Percentiles rank a stretch among this genome's conserved stretches.
Conservation (phyloP, 1,140 invertebrate genomes). For the Diorhabda carinulata region DNA sequence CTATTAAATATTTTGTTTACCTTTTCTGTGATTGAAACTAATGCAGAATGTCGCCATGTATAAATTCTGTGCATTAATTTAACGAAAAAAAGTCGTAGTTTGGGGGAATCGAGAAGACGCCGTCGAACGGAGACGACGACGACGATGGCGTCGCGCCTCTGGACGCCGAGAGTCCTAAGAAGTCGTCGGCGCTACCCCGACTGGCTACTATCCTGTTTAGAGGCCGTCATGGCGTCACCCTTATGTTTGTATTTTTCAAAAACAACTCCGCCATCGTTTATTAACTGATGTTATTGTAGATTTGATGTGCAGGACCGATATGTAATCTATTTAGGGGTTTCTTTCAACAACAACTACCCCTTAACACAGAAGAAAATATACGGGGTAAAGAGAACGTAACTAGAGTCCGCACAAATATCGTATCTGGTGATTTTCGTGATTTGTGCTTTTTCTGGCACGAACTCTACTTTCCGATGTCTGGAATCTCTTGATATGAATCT, state of each 20-base stretch:
- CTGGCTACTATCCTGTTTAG: not conserved
- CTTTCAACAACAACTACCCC: not conserved
- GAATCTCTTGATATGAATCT: too few species aligned
- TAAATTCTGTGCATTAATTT: conserved; percentile 35
- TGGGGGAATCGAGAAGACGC: conserved; percentile 23
- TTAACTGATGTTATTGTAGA: conserved; percentile 29
- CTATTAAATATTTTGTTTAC: not conserved
- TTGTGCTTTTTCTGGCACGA: too few species aligned
- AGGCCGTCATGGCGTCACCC: conserved; percentile 26
- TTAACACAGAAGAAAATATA: not conserved
- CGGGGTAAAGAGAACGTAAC: not conserved
- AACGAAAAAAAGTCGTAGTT: conserved; percentile 31
- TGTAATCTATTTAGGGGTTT: not conserved
- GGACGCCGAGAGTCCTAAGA: conserved; percentile 36
- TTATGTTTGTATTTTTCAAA: conserved; percentile 33
- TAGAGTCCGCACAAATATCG: not conserved
- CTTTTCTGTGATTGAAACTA: conserved; percentile 1
- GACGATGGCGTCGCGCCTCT: conserved; percentile 29
- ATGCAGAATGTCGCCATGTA: not conserved
- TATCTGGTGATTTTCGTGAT: too few species aligned
- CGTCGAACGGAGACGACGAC: conserved; percentile 7
- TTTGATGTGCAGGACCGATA: conserved; percentile 5
- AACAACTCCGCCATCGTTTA: conserved; percentile 29
- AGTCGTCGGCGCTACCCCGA: conserved; percentile 11
- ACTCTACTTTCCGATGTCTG: too few species aligned